phyloP scores from a whole-genome alignment of 2,113 vertebrate species.

The Eretmochelys imbricata region DNA sequence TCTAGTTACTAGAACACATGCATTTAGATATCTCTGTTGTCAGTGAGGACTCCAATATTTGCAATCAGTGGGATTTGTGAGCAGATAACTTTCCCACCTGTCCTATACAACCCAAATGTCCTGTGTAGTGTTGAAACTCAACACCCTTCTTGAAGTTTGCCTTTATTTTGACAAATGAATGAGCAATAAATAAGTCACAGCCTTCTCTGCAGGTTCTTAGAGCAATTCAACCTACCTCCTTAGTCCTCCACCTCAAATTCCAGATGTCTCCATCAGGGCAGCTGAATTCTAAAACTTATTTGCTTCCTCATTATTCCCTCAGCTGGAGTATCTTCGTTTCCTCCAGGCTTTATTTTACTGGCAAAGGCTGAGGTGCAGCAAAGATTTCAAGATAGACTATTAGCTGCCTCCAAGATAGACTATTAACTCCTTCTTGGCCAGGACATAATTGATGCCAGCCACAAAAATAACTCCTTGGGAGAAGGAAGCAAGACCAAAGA shows the following conservation, averaged over 20 bases:
- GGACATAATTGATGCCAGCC: neutral
- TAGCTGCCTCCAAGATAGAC: neutral
- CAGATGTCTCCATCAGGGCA: neutral
- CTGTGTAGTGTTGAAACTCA: neutral
- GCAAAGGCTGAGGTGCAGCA: constrained; percentile 13
- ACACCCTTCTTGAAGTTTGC: neutral
- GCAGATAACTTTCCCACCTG: constrained; percentile 15
- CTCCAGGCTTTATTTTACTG: constrained; percentile 32
- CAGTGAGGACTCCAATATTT: neutral
- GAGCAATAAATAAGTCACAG: neutral
- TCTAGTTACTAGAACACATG: neutral
- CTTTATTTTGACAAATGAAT: neutral
- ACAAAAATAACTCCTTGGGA: neutral
- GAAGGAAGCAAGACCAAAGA: neutral
- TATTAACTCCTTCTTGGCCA: neutral
- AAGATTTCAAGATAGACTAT: neutral
- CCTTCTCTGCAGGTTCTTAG: neutral
- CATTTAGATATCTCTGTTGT: constrained; percentile 6
- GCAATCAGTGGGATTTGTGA: neutral
- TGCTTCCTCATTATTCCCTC: constrained; percentile 11
- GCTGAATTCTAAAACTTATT: neutral
- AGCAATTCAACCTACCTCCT: neutral
- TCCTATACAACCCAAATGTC: neutral
- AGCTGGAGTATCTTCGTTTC: neutral
- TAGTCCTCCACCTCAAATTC: neutral